Base-by-base conservation (phyloP, 2,888 invertebrate species). In the Chrysomela aeneicollis region DNA sequence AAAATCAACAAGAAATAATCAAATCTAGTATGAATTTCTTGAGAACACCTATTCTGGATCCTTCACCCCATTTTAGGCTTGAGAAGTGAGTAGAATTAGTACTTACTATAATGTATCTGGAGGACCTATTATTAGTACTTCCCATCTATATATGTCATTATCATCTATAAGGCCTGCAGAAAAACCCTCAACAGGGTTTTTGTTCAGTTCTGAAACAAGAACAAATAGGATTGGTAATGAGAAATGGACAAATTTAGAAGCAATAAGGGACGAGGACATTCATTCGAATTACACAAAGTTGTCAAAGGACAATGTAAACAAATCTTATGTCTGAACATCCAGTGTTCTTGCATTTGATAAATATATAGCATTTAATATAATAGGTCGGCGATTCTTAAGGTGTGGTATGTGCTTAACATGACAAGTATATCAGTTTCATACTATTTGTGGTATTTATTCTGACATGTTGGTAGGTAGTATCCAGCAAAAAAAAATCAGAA, bases 141-240 rank as follows among this genome's bases (percentile, higher is more conserved):
- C 98, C 99, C 99, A 99, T 88, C 95, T 91, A 86, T 95, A 99
- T 84, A 99, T 97, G 86, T 99, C 98, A 90, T 96, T 94, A 87
- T 99, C 99, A 87, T 99, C 98, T 85, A 98, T 95, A 78, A 99
- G 89, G 78, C 99, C 99, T 85, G 99, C 99, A 85, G 98, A 98
- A 89, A 99, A 99, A 79, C 99, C 98, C 89, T 98, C 98, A 61
- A 98, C 98, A 82, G 98, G 98, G 89, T 97, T 97, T 87, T 98
- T 97, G 86, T 96, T 96, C 82, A 99, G 86, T 89, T 99, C 98
- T 98, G 88, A 76, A 91, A 89, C 61, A 72, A 67, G 68, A 59
- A 35, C 47, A 68, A 59, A 37, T 21, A 9, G 51, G 47, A 59
- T n/a, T 51, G 50, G n/a, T 30, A 42, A 32, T 50, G 35, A 52